Base-by-base conservation (phyloP, 1,140 invertebrate species). In the Melanaphis sacchari region DNA sequence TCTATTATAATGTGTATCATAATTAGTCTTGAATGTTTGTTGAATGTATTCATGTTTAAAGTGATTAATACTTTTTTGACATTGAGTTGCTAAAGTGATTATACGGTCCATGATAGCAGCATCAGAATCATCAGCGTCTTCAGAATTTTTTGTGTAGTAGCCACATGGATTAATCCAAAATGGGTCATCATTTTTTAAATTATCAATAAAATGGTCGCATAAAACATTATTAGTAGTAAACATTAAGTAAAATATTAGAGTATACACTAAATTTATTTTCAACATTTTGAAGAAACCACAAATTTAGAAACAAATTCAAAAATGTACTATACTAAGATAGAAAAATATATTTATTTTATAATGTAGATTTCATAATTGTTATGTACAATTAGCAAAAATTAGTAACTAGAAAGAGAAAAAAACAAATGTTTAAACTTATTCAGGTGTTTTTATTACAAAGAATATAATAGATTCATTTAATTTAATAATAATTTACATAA, bases 141-240 rank as follows among this genome's bases (percentile, higher is more conserved):
- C 66, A 21, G 6, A 31, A 91, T 81, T 91, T 38, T 91, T 21
- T 36, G 22, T 81, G 4, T 18, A 3, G 26, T 90, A 90, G 2
- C 90, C 90, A 81, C 90, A 91, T 21, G 90, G 59, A 41, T 91
- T 46, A 43, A 81, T 24, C 90, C 90, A 91, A 91, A 91, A 91
- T 2, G 89, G 89, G 26, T 41, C 11, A 40, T 41, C n/a, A 40
- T 41, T 31, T 90, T 26, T 18, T 43, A 38, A 66, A 90, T 22
- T 31, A 49, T 87, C 2, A 6, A 4, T 36, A 36, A 21, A 2
- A 7, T 1, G 5, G 21, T 22, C 5, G 9, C 87, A 88, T 24
- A 49, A 22, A 36, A 88, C n/a, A 49, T 52, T n/a, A 49, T 52
- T n/a, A 24, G 41, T 46, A 26, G 31, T 24, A 88, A 46, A 36